phyloP scores from a whole-genome alignment of 2,888 invertebrate genomes.

The Eristalis arbustorum region DNA sequence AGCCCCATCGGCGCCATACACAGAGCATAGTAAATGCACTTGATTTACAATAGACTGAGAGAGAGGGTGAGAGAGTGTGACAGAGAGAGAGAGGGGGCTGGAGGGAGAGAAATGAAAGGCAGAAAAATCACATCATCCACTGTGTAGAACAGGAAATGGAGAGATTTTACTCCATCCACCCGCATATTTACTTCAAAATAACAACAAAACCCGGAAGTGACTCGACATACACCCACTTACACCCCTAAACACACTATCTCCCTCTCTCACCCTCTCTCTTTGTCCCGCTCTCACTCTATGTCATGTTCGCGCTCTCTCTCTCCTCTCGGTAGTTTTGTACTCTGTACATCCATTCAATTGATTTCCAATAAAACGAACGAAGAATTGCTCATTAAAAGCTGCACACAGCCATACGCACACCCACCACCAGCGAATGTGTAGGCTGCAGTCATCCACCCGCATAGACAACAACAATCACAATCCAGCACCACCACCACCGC shows the following conservation, averaged over 20 bases:
- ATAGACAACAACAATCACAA: no score
- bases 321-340: background rate
- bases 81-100: background rate
- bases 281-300: background rate
- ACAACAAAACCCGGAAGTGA: conserved; percentile 41
- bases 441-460: background rate
- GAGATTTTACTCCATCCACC: conserved; percentile 48
- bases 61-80: background rate
- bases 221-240: conserved; percentile 24
- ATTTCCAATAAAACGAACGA: conserved; percentile 59
- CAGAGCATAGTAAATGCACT: conserved; percentile 1
- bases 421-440: background rate
- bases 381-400: conserved; percentile 26
- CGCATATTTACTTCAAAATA: conserved; percentile 41
- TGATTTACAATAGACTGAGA: conserved; percentile 7
- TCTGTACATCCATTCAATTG: conserved; percentile 61
- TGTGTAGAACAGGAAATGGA: conserved; percentile 37
- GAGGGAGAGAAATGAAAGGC: background rate
- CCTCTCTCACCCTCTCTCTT: background rate
- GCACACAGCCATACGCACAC: conserved; percentile 8
- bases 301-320: background rate
- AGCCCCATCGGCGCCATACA: background rate
- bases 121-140: conserved; percentile 18
- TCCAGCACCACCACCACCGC: no score
- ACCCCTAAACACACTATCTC: conserved; percentile 21